Percentiles rank a stretch among this genome's conserved stretches.
Evolutionary conservation across 2,888 invertebrate species (phyloP).

Genomic region (Folsomia manolachei): DNA sequence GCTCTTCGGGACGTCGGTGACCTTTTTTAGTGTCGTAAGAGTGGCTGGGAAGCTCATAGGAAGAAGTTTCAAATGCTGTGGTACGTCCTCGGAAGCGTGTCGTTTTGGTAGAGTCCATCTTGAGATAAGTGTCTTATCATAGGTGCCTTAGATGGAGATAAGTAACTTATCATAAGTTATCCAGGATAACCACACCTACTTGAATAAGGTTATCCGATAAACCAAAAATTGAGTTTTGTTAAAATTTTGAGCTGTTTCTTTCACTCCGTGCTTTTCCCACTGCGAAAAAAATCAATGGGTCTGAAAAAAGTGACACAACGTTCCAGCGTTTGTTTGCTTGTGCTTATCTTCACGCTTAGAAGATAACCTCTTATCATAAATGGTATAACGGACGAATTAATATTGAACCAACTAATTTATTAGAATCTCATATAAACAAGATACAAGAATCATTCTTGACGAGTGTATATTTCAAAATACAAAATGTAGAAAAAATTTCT

Average conservation of each 20-base stretch:
- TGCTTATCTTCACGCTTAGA: no score
- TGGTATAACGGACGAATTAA: no score
- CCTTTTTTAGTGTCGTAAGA: slow-evolving; percentile 7
- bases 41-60: slow-evolving; percentile 22
- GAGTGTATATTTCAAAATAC: not conserved
- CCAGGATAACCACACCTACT: no score
- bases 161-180: no score
- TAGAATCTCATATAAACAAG: no score
- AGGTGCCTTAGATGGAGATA: not conserved
- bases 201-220: not conserved
- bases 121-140: not conserved
- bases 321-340: no score
- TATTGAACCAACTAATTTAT: no score
- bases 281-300: no score
- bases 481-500: no score
- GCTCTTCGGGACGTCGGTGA: slow-evolving; percentile 1
- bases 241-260: not conserved
- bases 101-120: slow-evolving; percentile 1
- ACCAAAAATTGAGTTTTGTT: not conserved
- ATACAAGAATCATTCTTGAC: not conserved
- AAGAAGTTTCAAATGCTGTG: not conserved
- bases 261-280: no score
- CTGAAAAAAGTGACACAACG: no score
- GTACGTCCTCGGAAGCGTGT: slow-evolving; percentile 7
- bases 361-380: no score